phyloP scores from a whole-genome alignment of 2,797 vertebrate genomes.

The Staurois parvus region DNA sequence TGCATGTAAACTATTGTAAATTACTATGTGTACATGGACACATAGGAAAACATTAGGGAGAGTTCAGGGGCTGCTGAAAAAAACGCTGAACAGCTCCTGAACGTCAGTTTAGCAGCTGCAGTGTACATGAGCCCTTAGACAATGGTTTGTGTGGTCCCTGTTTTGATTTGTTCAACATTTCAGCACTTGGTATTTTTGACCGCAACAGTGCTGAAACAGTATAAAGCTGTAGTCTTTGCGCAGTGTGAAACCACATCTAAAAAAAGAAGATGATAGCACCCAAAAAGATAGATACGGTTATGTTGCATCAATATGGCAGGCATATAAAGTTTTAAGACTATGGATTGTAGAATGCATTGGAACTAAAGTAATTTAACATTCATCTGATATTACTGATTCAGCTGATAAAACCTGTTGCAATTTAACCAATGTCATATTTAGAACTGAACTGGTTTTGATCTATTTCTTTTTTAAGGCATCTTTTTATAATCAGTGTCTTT shows the following conservation, averaged over 20 bases:
- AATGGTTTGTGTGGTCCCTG: too few species aligned
- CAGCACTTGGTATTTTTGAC: too few species aligned
- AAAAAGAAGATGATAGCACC: neutral
- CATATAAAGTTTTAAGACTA: neutral
- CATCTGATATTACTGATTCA: neutral
- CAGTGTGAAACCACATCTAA: neutral
- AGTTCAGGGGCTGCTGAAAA: too few species aligned
- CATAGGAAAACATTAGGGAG: too few species aligned
- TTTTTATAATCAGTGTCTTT: constrained; percentile 51
- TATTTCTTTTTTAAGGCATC: constrained; percentile 25
- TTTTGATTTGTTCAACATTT: too few species aligned
- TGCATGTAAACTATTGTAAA: too few species aligned
- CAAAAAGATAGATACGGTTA: neutral
- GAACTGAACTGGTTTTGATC: constrained; percentile 14
- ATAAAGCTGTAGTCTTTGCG: too few species aligned
- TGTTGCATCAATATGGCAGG: neutral
- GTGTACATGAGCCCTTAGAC: too few species aligned
- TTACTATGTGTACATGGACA: too few species aligned
- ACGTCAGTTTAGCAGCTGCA: too few species aligned
- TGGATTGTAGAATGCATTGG: neutral
- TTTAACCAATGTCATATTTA: constrained; percentile 25
- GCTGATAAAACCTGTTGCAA: neutral
- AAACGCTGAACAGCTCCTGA: too few species aligned
- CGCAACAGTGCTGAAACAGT: too few species aligned
- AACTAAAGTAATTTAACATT: neutral